Base-by-base conservation (phyloP, 2,888 invertebrate species). In the Ganaspis brasiliensis region DNA sequence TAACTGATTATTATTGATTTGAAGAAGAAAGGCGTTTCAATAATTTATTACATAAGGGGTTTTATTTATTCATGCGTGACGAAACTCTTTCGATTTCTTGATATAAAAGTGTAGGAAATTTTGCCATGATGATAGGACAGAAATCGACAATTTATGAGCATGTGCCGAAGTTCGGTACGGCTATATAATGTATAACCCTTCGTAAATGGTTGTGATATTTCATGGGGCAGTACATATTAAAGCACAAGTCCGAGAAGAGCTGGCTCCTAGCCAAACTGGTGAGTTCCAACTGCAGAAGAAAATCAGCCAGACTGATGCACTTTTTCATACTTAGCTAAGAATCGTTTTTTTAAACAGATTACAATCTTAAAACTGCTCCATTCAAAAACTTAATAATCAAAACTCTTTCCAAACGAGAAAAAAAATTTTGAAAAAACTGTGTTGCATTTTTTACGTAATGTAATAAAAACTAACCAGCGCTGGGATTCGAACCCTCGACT, bases 151-250 rank as follows among this genome's bases (percentile, higher is more conserved):
- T 67, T 67, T 67, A 67, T 45, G 67, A 67, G 67, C 40, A 67
- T 45, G 24, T 24, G 67, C 45, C 26, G 67, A 24, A 67, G 67
- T 67, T 67, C 24, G 40, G 67, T 24, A 24, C 45, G 67, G 21
- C 67, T 67, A 67, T 67, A 45, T 67, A 67, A 67, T 67, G 45
- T 67, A 67, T 67, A 67, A 67, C 67, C 67, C 67, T 67, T 67
- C 67, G 45, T 67, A 67, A 67, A 67, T 67, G 67, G 67, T 40
- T 67, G 67, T 67, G 40, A 67, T 67, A 67, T 67, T 67, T 67
- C 67, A 67, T 67, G 14, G 63, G 67, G 19, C 67, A 67, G 67
- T 67, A 67, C 67, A 67, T 67, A 67, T 67, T 67, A 67, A 67
- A 45, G 67, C 67, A 67, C 45, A 67, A 67, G 67, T 67, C 67